Base-by-base conservation (phyloP, 2,888 invertebrate genomes). In the Cosmorhoe ocellata region DNA sequence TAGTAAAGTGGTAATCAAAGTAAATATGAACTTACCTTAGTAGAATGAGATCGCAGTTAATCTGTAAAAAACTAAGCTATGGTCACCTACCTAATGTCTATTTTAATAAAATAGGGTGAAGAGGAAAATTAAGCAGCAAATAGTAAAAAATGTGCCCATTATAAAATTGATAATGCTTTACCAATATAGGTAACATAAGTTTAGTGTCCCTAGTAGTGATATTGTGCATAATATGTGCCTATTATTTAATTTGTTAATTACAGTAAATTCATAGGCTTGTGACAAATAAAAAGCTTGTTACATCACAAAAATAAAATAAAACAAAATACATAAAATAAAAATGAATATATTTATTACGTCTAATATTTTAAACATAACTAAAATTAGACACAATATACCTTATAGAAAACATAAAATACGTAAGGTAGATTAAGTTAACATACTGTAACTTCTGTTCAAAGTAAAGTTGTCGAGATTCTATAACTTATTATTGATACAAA, bases 321-420 rank as follows among this genome's bases (percentile, higher is more conserved):
- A 87, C 83, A 79, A 86, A 85, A 81, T 64, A 79, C 69, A 76
- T 86, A 82, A 90, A 90, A 88, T 89, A 90, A 87, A 88, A 87
- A 84, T 84, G 86, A 85, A 86, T 90, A 90, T 90, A 90, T 89
- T 90, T 78, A 87, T 81, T 83, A 84, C 79, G 70, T 79, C 81
- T 81, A 59, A 84, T 72, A 80, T 81, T 24, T 81, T 84, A 82
- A 81, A 78, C 75, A 69, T 82, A 83, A 83, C 77, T 84, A 83
- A 81, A 82, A 80, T 73, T 80, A 81, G 74, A 75, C 77, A 67
- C 74, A 78, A 79, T 76, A 51, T n/a, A n/a, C n/a, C n/a, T n/a
- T n/a, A 39, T 53, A 45, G 61, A 74, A 58, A 59, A 55, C 51
- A 69, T 68, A 68, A 76, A 73, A n/a, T 71, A 65, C 59, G 66